These are phyloP conservation scores for Pachliopta kotzebuea DNA, from an alignment of 2,888 invertebrate species.

Conservation along the genomic window DNA sequence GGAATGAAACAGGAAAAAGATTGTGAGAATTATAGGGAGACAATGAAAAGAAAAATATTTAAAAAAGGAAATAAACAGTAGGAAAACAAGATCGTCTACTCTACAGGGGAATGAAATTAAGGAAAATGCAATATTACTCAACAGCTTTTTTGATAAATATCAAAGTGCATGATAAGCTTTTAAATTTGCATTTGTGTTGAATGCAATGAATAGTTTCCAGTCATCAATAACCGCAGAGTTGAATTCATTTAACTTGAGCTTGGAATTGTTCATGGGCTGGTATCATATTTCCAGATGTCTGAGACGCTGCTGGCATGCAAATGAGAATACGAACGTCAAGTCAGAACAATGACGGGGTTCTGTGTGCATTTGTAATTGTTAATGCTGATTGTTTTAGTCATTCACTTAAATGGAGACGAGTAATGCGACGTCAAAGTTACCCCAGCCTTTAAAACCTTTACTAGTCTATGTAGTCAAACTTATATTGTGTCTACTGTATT, in stretches of 20 bases:
- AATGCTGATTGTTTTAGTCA: constrained; percentile 6
- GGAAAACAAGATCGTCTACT: too few relatives aligned
- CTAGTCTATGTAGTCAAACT: too few relatives aligned
- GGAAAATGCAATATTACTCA: neutral
- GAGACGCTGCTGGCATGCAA: constrained; percentile 51
- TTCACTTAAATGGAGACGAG: neutral
- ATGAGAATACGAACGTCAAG: constrained; percentile 46
- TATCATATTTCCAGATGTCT: constrained; percentile 56
- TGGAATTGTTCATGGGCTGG: constrained; percentile 50
- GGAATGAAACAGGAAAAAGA: too few relatives aligned
- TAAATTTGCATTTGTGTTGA: constrained; percentile 12
- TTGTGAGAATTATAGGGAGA: too few relatives aligned
- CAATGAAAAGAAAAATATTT: too few relatives aligned
- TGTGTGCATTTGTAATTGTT: constrained; percentile 29
- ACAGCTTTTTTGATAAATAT: too few relatives aligned
- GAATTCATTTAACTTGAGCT: constrained; percentile 29
- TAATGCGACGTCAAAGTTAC: too few relatives aligned
- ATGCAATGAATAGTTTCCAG: constrained; percentile 11
- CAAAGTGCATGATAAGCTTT: neutral
- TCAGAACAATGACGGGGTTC: constrained; percentile 46
- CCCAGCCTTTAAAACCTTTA: too few relatives aligned
- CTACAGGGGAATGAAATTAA: too few relatives aligned
- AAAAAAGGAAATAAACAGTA: too few relatives aligned
- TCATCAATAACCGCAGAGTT: constrained; percentile 17
- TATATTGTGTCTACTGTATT: too few relatives aligned